Evolutionary conservation across 2,888 invertebrate species (phyloP), one percentile per base, ranked within the genome.

Genomic region (Timema podura): DNA sequence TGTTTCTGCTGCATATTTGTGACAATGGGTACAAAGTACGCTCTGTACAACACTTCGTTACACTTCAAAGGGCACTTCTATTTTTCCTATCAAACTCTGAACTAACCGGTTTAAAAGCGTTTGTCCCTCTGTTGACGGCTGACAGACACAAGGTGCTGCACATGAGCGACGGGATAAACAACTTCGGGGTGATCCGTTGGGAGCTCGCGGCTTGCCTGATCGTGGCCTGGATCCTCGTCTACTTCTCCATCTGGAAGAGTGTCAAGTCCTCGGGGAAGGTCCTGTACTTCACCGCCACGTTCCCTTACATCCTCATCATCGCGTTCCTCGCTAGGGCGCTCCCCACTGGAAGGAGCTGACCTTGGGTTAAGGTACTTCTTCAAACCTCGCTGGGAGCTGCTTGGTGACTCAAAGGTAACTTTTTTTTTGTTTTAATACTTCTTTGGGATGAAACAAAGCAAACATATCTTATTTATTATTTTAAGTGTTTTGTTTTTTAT

Each of bases 231-330:
- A 86, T 96, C 74, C 83, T 97, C 77, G 95, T 97, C 69, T 98
- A 97, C 83, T 95, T 97, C 82, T 95, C 96, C 75, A 89, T 97
- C 67, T 97, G 96, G 94, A 97, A 96, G 83, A 96, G 96, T 74
- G 93, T 96, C 72, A 93, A 93, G 80, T 94, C 95, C n/a, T 95
- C 95, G 67, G 93, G 93, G 49, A 91, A 91, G 85, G 89, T 95
- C 68, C 90, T 96, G 75, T 96, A 96, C 82, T 91, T 96, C 79
- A 96, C 96, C 47, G 95, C 96, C 59, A 95, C 95, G 16, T 88
- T 96, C 75, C 96, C 96, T 6, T 96, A 95, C 81, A 81, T 95
- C 67, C 86, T 96, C 74, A 92, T 96, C 77, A 85, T 95, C 76
- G 91, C 93, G 61, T 90, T 96, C 78, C 87, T 96, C 77, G 90